A percentile compares a stretch with the other conserved stretches of the same genome.
Evolutionary conservation across 2,888 invertebrate genomes (phyloP).

Genomic region (Spodoptera littoralis): DNA sequence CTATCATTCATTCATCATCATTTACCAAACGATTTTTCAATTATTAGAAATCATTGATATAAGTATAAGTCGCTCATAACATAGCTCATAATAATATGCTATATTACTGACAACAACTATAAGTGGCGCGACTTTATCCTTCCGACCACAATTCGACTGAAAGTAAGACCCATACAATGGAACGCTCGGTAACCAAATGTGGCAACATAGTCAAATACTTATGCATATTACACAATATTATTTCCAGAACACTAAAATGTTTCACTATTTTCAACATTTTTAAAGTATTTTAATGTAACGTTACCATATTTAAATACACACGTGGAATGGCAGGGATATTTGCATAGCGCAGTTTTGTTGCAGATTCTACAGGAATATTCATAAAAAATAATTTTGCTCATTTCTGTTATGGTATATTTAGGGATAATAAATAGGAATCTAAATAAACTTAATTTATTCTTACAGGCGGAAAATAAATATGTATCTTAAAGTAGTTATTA

Average conservation of each 20-base stretch:
- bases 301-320: constrained; percentile 35
- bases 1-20: no score
- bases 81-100: no score
- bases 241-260: constrained; percentile 38
- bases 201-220: no score
- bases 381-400: background rate
- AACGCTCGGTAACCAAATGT: constrained; percentile 24
- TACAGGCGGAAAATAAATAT: no score
- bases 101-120: constrained; percentile 32
- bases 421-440: no score
- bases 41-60: no score
- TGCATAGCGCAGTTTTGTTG: constrained; percentile 22
- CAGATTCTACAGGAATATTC: constrained; percentile 13
- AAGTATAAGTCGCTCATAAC: no score
- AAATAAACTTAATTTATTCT: no score
- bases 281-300: constrained; percentile 44
- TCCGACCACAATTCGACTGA: constrained; percentile 32
- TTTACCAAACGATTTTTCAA: no score
- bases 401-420: no score
- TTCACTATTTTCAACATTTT: constrained; percentile 43
- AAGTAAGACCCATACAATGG: constrained; percentile 35
- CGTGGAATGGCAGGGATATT: constrained; percentile 24
- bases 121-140: constrained; percentile 39
- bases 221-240: constrained; percentile 45
- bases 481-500: background rate